Evolutionary conservation across 2,113 vertebrate genomes (phyloP).

Genomic region (rat (Rattus norvegicus)): GRCr8 NC_086025.1:66177001-66177500

Average conservation of each 20-base stretch:
- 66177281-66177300: neutral
- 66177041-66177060: no score
- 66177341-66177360: neutral
- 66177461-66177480: neutral
- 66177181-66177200: neutral
- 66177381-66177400: neutral
- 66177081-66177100: no score
- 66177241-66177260: neutral
- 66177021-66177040: no score
- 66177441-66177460: neutral
- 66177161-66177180: neutral
- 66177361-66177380: neutral
- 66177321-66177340: neutral
- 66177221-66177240: neutral
- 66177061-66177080: no score
- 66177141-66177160: no score
- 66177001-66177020: no score
- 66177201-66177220: neutral
- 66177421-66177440: neutral
- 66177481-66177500: neutral
- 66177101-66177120: no score
- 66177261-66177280: neutral
- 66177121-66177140: no score
- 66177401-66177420: neutral
- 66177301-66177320: neutral